These are phyloP conservation scores for Molossus molossus DNA, from an alignment of 2,797 vertebrate genomes.

Conservation along the genomic window DNA sequence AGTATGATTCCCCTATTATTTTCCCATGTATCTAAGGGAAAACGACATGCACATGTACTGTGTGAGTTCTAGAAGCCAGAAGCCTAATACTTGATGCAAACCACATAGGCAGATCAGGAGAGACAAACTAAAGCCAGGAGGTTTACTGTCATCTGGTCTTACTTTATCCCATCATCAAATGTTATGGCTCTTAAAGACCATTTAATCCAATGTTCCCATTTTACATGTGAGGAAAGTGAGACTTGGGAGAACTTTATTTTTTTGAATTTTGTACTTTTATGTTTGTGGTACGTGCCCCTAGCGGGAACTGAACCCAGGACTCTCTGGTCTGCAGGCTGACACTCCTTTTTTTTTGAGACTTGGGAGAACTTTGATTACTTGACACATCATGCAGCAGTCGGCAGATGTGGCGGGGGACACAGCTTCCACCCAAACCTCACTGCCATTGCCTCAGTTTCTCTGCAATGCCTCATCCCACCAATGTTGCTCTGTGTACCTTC, in stretches of 20 bases:
- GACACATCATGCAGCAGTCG: neutral
- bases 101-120: neutral
- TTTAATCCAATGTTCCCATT: neutral
- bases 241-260: neutral
- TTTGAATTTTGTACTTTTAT: no score
- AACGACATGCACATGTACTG: slow-evolving; percentile 12
- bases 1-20: neutral
- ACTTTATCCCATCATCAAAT: neutral
- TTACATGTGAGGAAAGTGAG: neutral
- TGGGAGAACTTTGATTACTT: neutral
- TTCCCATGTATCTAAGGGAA: neutral
- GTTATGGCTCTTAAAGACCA: neutral
- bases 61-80: slow-evolving; percentile 38
- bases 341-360: no score
- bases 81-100: neutral
- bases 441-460: neutral
- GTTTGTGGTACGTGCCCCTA: no score
- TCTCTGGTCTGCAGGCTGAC: no score
- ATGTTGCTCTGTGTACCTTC: slow-evolving; percentile 36
- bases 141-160: neutral
- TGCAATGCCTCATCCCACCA: neutral
- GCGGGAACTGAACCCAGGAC: no score
- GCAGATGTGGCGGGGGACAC: neutral
- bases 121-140: neutral
- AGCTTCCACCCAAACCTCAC: neutral